Base-by-base conservation (phyloP, 2,113 vertebrate genomes). In the Columba livia region DNA sequence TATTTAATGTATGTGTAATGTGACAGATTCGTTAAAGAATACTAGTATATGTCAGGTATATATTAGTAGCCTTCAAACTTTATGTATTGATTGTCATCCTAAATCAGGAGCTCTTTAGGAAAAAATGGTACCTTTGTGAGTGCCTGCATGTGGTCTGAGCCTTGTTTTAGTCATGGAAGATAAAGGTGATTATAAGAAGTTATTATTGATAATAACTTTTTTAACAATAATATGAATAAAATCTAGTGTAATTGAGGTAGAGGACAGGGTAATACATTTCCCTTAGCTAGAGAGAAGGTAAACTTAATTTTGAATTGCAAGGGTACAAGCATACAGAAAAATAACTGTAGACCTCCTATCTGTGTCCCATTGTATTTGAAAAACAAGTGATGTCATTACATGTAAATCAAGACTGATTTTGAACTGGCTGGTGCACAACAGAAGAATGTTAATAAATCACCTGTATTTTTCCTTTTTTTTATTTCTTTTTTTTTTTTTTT, bases 381-480 rank as follows among this genome's bases (percentile, higher is more conserved):
- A 93, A 92, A 53, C 38, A 91, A 86, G 32, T 2, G 1, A 6
- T 90, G 10, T 48, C 85, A 29, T 38, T 92, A 78, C 40, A 44
- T 79, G 10, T 75, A 86, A 57, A 87, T 89, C 48, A 87, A 87
- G 73, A 48, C 79, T 85, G 61, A 89, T 86, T 92, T 75, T 87
- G 25, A 79, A 53, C 26, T 90, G 40, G 31, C 16, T 84, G 1
- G 42, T 85, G 38, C 11, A 60, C 32, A 79, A 12, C 6, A 89
- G 32, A 36, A 78, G 6, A 84, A 71, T 71, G 34, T 72, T 90
- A 89, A 64, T 91, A 81, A 80, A 78, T 88, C 14, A 44, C 53
- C 29, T 90, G 38, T 53, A 77, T 79, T 70, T 25, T 57, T 24
- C 12, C 11, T 21, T 57, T n/a, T 42, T 72, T 16, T 29, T 32